phyloP scores from a whole-genome alignment of 2,113 vertebrate species.

The Chiloscyllium plagiosum region DNA sequence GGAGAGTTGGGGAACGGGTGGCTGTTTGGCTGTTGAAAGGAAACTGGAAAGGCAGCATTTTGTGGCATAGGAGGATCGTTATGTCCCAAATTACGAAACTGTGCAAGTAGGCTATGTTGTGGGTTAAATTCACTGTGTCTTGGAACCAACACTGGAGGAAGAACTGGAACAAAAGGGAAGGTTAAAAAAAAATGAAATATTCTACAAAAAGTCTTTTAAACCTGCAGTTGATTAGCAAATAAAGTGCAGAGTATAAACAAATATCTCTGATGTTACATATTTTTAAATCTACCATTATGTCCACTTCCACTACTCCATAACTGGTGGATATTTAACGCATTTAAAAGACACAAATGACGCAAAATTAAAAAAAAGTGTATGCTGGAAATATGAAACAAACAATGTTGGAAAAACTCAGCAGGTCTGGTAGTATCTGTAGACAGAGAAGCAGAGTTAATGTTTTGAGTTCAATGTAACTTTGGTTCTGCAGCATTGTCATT shows the following conservation, averaged over 20 bases:
- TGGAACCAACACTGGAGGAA: constrained; percentile 94
- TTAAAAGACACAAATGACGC: no score
- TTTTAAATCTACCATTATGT: constrained; percentile 45
- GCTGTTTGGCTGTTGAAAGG: constrained; percentile 71
- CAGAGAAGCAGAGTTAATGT: no score
- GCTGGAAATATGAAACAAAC: no score
- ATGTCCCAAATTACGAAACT: constrained; percentile 87
- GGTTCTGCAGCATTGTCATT: no score
- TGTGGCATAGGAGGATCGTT: constrained; percentile 95
- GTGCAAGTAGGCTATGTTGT: constrained; percentile 92
- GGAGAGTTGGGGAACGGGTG: constrained; percentile 73
- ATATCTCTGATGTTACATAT: constrained; percentile 35
- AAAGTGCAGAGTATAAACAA: background rate
- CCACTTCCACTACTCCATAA: constrained; percentile 33
- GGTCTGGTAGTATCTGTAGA: no score
- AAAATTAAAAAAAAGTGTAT: no score
- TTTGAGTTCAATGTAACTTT: no score
- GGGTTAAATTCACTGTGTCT: constrained; percentile 97
- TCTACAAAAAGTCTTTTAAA: background rate
- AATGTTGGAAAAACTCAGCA: no score
- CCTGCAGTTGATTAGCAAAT: background rate
- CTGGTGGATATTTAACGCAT: background rate
- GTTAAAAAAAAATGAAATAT: constrained; percentile 39
- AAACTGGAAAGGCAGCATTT: constrained; percentile 92
- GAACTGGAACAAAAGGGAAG: constrained; percentile 59